Evolutionary conservation across 1,140 invertebrate genomes (phyloP).

Genomic region (Gryon sp.): DNA sequence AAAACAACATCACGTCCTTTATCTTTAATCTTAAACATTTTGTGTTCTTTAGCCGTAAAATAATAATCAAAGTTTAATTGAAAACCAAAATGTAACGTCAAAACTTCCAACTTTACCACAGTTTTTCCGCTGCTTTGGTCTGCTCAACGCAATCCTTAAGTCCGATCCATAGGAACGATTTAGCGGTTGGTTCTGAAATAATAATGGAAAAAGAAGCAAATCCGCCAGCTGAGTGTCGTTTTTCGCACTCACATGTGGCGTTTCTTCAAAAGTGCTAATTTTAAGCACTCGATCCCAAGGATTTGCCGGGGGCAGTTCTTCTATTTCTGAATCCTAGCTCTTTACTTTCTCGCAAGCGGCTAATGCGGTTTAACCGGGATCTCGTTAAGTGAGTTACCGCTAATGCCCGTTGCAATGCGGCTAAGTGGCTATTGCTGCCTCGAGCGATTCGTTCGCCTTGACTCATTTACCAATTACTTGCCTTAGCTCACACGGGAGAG

Average conservation of each 20-base stretch:
- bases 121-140: no score
- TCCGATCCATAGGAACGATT: no score
- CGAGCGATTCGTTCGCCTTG: constrained; percentile 69
- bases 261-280: constrained; percentile 52
- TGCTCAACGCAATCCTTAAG: no score
- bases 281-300: constrained; percentile 21
- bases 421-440: constrained; percentile 75
- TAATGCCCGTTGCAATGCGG: constrained; percentile 75
- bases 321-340: constrained; percentile 53
- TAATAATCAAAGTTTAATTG: no score
- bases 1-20: no score
- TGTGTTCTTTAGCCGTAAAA: no score
- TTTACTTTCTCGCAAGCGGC: constrained; percentile 61
- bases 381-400: constrained; percentile 75
- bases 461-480: constrained; percentile 74
- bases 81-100: no score
- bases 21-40: no score
- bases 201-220: constrained; percentile 28
- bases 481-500: constrained; percentile 47
- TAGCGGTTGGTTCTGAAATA: no score
- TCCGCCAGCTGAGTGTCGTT: background rate
- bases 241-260: constrained; percentile 5
- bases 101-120: no score
- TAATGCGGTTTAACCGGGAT: constrained; percentile 74
- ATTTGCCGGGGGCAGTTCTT: constrained; percentile 42